phyloP scores from a whole-genome alignment of 2,888 invertebrate species.

The Cephonodes hylas region DNA sequence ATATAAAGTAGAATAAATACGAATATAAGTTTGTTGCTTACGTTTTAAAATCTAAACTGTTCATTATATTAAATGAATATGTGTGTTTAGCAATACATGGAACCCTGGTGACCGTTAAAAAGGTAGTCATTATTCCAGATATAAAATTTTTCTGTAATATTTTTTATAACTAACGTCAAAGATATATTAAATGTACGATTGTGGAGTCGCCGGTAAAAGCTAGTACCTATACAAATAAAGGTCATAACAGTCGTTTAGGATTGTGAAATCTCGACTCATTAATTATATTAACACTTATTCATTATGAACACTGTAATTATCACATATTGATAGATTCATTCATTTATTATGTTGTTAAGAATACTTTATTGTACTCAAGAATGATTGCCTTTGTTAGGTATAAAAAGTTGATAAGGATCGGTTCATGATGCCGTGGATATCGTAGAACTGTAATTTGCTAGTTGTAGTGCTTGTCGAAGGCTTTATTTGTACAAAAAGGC shows the following conservation, averaged over 20 bases:
- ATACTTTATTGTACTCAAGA: neutral
- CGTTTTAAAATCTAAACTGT: too few relatives aligned
- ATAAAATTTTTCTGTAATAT: too few relatives aligned
- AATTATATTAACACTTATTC: constrained; percentile 7
- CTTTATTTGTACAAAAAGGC: neutral
- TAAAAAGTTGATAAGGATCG: neutral
- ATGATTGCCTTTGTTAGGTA: neutral
- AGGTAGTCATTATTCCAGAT: too few relatives aligned
- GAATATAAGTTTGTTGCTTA: too few relatives aligned
- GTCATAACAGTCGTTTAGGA: constrained; percentile 4
- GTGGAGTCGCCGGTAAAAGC: too few relatives aligned
- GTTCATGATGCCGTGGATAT: neutral
- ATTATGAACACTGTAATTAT: neutral
- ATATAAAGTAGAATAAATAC: too few relatives aligned
- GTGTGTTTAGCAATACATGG: too few relatives aligned
- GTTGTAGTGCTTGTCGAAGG: neutral
- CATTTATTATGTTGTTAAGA: neutral
- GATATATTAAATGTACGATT: too few relatives aligned
- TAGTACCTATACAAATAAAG: neutral
- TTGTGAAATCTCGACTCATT: constrained; percentile 7
- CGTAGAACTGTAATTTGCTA: neutral
- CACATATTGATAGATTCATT: neutral
- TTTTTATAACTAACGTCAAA: too few relatives aligned
- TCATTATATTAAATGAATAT: too few relatives aligned
- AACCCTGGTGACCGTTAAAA: too few relatives aligned